Base-by-base conservation (phyloP, 2,113 vertebrate genomes). In the Scortum barcoo region DNA sequence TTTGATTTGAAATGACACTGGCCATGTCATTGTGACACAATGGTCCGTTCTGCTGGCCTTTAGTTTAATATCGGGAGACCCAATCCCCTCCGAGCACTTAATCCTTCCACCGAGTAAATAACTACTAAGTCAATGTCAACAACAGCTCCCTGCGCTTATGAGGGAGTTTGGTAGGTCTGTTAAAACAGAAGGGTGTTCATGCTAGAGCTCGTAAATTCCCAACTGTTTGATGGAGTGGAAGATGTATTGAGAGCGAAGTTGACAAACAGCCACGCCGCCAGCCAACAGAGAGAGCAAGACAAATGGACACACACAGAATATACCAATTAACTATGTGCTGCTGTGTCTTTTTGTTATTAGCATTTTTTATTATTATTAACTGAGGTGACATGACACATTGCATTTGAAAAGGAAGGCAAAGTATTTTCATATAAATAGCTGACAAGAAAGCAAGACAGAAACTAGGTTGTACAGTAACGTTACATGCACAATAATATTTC, bases 81-180 rank as follows among this genome's bases (percentile, higher is more conserved):
- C 30, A 24, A 78, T n/a, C n/a, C 50, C 53, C 63, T 40, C 28
- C 19, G 9, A 72, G 30, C 22, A 26, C 14, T 74, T 57, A 56
- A 46, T 85, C 71, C 60, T 77, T 72, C 63, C 38, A 46, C n/a
- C 53, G 58, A 72, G 48, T 63, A 74, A 78, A 72, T 56, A 84
- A 56, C 58, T 65, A 38, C 38, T 50, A 74, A 26, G 57, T 69
- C 74, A 28, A n/a, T 60, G 40, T 63, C 69, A 53, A 63, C 53
- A 48, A 40, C 36, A 10, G 40, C 17, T 24, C 30, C 48, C 24
- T 76, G n/a, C 78, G 17, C 56, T 14, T 1, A 13, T 54, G 50
- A 74, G 50, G 58, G 38, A 74, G 38, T 86, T 75, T 54, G 72
- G 56, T 80, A 71, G 51, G 54, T 75, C 40, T 67, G 65, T 74